phyloP scores from a whole-genome alignment of 2,113 vertebrate species.

The Melanerpes aurifrons region DNA sequence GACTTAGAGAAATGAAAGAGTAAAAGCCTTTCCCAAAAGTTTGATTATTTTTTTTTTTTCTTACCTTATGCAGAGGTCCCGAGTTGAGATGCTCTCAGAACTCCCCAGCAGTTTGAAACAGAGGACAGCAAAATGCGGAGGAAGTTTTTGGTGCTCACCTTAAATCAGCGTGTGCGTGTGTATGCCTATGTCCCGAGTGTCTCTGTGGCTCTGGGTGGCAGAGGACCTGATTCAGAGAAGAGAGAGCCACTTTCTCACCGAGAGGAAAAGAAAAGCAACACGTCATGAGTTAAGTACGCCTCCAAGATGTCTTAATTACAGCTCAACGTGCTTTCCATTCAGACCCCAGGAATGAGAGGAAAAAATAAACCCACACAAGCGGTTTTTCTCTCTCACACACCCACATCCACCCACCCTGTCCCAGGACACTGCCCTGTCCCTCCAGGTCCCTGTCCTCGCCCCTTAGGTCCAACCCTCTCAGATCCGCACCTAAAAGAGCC shows the following conservation, averaged over 20 bases:
- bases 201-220: constrained; percentile 78
- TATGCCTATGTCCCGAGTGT: constrained; percentile 59
- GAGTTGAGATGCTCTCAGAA: constrained; percentile 54
- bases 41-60: background rate
- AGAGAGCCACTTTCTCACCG: constrained; percentile 76
- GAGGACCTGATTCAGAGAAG: constrained; percentile 75
- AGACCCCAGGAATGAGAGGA: constrained; percentile 68
- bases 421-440: constrained; percentile 19
- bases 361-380: constrained; percentile 22
- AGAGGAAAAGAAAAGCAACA: constrained; percentile 79
- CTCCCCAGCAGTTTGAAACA: constrained; percentile 34
- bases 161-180: constrained; percentile 56
- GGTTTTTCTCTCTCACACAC: background rate
- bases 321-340: constrained; percentile 71
- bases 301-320: constrained; percentile 79
- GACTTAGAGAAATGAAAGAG: background rate
- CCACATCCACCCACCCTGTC: background rate
- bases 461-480: constrained; percentile 19
- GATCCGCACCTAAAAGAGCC: constrained; percentile 32
- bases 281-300: constrained; percentile 80
- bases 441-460: constrained; percentile 28
- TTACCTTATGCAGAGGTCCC: constrained; percentile 73
- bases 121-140: constrained; percentile 50
- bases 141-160: constrained; percentile 72
- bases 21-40: background rate